Conservation (phyloP, 2,888 invertebrate genomes). For the Parnassius glacialis region DNA sequence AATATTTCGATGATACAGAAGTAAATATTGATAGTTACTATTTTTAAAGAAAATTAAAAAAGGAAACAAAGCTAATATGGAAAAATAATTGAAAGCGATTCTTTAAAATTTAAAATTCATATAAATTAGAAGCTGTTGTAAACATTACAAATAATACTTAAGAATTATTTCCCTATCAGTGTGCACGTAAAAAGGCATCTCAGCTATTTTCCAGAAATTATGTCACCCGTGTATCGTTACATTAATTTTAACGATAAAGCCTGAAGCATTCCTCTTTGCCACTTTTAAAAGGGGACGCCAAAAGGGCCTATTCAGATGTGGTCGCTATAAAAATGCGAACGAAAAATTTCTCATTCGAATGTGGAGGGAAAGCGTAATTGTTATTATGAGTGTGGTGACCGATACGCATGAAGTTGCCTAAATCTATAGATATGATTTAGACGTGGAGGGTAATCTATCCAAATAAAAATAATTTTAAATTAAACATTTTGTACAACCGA, state of each 20-base stretch:
- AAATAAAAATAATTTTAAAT: too few species aligned
- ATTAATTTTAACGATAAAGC: slow-evolving; percentile 76
- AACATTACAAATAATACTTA: not conserved
- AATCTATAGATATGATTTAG: too few species aligned
- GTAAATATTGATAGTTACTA: too few species aligned
- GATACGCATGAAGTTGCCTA: not conserved
- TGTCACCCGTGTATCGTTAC: slow-evolving; percentile 53
- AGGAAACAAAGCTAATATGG: too few species aligned
- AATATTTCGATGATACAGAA: too few species aligned
- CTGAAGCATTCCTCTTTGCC: slow-evolving; percentile 49
- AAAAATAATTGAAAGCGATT: too few species aligned
- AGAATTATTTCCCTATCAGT: slow-evolving; percentile 18
- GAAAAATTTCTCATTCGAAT: slow-evolving; percentile 55
- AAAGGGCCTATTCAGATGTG: slow-evolving; percentile 60
- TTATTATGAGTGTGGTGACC: slow-evolving; percentile 50
- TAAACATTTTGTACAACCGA: too few species aligned
- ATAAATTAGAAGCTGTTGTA: too few species aligned
- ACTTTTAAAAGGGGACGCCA: slow-evolving; percentile 49
- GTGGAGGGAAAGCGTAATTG: slow-evolving; percentile 64
- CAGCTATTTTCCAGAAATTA: slow-evolving; percentile 34
- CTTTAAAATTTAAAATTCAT: too few species aligned
- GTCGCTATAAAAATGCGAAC: slow-evolving; percentile 57
- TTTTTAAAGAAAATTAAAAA: too few species aligned
- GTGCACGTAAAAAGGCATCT: slow-evolving; percentile 10
- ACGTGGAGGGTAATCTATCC: too few species aligned